A percentile compares a stretch with the other conserved stretches of the same genome.
Evolutionary conservation across 2,888 invertebrate genomes (phyloP).

Genomic region (Anthophora plumipes): DNA sequence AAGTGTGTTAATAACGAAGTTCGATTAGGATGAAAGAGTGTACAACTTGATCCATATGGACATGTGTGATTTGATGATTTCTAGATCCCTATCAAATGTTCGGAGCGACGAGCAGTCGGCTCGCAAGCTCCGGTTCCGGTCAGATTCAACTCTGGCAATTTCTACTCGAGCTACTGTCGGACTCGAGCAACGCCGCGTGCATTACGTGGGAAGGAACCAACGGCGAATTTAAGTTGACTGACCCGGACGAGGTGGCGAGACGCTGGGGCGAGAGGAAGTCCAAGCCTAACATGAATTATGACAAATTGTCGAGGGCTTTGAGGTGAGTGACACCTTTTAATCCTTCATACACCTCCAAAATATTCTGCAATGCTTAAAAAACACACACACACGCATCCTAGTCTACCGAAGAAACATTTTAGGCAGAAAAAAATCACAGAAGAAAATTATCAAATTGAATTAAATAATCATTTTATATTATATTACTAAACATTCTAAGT

Average conservation of each 20-base stretch:
- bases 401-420: neutral
- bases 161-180: slow-evolving; percentile 97
- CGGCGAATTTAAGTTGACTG: slow-evolving; percentile 99
- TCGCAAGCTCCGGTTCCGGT: slow-evolving; percentile 98
- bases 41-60: neutral
- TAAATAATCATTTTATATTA: no score
- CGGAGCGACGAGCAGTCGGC: slow-evolving; percentile 97
- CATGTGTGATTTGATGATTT: slow-evolving; percentile 79
- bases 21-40: neutral
- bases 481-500: no score
- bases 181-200: slow-evolving; percentile 97
- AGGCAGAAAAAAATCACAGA: neutral
- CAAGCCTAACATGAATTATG: slow-evolving; percentile 99
- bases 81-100: slow-evolving; percentile 99
- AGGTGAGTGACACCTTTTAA: slow-evolving; percentile 87
- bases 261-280: slow-evolving; percentile 99
- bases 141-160: slow-evolving; percentile 99
- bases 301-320: slow-evolving; percentile 98
- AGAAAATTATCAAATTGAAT: no score
- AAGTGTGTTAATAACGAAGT: neutral
- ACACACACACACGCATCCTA: no score
- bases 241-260: slow-evolving; percentile 98
- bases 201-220: slow-evolving; percentile 99
- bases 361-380: no score
- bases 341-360: neutral